Base-by-base conservation (phyloP, 2,888 invertebrate species). In the Pilophorus perplexus region DNA sequence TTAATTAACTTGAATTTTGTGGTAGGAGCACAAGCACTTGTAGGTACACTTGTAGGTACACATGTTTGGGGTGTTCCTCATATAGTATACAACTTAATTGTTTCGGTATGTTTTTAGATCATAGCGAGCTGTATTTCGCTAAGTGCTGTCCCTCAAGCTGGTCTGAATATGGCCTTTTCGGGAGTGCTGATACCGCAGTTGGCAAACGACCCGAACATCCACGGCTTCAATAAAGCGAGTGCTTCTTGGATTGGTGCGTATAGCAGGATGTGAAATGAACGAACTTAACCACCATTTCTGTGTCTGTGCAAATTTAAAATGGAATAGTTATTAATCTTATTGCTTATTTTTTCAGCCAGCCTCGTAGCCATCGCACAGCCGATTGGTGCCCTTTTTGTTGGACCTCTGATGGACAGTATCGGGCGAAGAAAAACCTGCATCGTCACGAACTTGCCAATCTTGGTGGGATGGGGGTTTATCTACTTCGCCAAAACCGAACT, bases 151-250 rank as follows among this genome's bases (percentile, higher is more conserved):
- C 80, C 83, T 66, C 82, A 83, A 72, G 80, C 79, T 16, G 84
- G 84, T 23, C 77, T 82, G 52, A 83, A 82, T 72, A 80, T 84
- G 80, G 79, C 82, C 1, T 84, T 80, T 72, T 82, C 82, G 72
- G 81, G 83, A 5, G 77, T 84, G 54, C 75, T 84, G 62, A 73
- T 81, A 64, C 80, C 82, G 8, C 81, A 82, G 69, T 75, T 83
- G 44, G 73, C 62, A 14, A 59, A 77, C 66, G 74, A 74, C 8
- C 73, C 76, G 64, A 74, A 74, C 40, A 77, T 77, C 68, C 77
- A 80, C 33, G 72, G 72, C 14, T 76, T 82, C 38, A 77, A 77
- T 40, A 77, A 77, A 67, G 75, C 77, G 25, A 76, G 82, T 73
- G 79, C 78, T 25, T 82, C 83, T 25, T 84, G 83, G 83, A 82